Evolutionary conservation across 30 jellyfish, hydroid and myxozoan species (phyloP).

Genomic region (Pseudorhiza aurosa): DNA sequence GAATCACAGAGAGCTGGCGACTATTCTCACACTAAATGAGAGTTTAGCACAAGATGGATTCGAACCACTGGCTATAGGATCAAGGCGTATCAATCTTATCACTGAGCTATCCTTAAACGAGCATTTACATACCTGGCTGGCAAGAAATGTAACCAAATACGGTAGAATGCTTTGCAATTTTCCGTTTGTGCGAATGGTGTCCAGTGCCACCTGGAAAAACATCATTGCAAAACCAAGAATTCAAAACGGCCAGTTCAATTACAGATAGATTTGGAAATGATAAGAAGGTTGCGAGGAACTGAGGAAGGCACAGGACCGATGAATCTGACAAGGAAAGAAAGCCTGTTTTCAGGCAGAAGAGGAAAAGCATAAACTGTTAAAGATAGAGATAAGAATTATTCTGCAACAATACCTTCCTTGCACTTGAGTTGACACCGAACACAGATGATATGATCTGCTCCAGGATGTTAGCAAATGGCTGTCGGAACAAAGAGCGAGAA

Average conservation of each 20-base stretch:
- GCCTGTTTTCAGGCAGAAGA: too few species aligned
- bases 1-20: too few species aligned
- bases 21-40: too few species aligned
- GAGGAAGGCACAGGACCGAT: neutral
- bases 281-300: neutral
- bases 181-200: constrained; percentile 44
- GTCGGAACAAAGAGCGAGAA: too few species aligned
- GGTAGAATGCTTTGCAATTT: constrained; percentile 74
- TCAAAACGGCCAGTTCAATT: too few species aligned
- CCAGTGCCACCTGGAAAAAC: constrained; percentile 53
- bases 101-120: too few species aligned
- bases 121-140: constrained; percentile 62
- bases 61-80: too few species aligned
- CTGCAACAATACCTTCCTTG: constrained; percentile 27
- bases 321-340: too few species aligned
- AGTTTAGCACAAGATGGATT: too few species aligned
- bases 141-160: constrained; percentile 63
- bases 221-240: too few species aligned
- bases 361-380: neutral
- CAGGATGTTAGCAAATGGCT: constrained; percentile 51
- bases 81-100: too few species aligned
- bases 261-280: neutral
- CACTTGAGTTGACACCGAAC: constrained; percentile 32
- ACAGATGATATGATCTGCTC: constrained; percentile 43
- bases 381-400: neutral